phyloP scores from a whole-genome alignment of 1,140 invertebrate genomes.

The Drosophila bifasciata region DNA sequence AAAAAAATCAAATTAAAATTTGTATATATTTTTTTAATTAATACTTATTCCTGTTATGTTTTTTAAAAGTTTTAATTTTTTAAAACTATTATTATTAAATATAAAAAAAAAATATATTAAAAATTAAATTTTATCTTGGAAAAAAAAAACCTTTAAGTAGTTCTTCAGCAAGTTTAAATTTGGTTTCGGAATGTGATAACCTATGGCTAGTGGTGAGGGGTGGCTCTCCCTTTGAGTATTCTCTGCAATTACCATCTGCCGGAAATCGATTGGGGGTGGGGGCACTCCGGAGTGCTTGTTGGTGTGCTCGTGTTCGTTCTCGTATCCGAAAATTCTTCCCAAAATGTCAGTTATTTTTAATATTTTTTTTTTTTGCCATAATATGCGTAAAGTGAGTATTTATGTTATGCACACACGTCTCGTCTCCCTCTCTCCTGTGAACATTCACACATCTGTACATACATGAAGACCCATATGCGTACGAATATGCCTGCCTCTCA shows the following conservation, averaged over 20 bases:
- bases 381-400: conserved; percentile 63
- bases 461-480: not conserved
- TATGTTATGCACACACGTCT: conserved; percentile 45
- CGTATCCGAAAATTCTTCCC: conserved; percentile 13
- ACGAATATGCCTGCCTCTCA: conserved; percentile 13
- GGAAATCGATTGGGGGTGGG: conserved; percentile 1
- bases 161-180: too few relatives aligned
- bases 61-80: too few relatives aligned
- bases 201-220: too few relatives aligned
- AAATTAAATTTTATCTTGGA: too few relatives aligned
- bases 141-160: too few relatives aligned
- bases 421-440: not conserved
- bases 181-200: not conserved
- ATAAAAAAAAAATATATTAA: too few relatives aligned
- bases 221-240: not conserved
- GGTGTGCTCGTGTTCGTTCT: too few relatives aligned
- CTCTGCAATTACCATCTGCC: not conserved
- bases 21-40: too few relatives aligned
- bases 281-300: conserved; percentile 24
- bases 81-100: too few relatives aligned
- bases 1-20: too few relatives aligned
- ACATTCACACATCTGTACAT: too few relatives aligned
- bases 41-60: too few relatives aligned
- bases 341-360: conserved; percentile 48
- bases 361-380: conserved; percentile 48